Conservation (phyloP, 2,888 invertebrate species). For the Campoplex capitator region DNA sequence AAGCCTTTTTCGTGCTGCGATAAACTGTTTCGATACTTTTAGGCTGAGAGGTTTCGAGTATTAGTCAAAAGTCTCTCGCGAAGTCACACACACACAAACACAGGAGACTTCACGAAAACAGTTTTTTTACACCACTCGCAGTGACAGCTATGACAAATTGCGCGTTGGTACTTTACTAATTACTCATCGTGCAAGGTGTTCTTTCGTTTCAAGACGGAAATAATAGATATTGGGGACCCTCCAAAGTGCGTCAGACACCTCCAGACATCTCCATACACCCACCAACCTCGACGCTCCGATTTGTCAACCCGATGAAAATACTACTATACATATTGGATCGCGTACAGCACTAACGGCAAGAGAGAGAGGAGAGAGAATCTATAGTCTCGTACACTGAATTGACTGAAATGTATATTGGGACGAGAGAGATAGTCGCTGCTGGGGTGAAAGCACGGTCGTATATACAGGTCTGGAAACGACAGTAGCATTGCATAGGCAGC, state of each 20-base stretch:
- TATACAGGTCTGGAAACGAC: no score
- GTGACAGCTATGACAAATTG: slow-evolving; percentile 11
- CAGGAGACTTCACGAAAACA: background rate
- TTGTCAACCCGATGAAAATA: background rate
- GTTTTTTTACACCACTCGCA: background rate
- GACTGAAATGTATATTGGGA: no score
- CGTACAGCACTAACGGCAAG: no score
- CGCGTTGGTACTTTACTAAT: slow-evolving; percentile 5
- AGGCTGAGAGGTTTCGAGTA: background rate
- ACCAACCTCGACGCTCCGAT: background rate
- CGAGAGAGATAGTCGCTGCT: no score
- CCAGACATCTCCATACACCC: no score
- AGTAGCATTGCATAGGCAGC: no score
- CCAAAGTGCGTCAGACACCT: background rate
- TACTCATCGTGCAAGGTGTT: background rate
- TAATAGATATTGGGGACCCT: background rate
- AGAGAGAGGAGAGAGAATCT: no score
- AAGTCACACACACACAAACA: background rate
- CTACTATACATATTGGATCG: no score
- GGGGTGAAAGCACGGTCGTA: no score
- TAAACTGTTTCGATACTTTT: slow-evolving; percentile 14
- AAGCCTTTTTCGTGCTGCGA: background rate
- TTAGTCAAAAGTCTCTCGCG: slow-evolving; percentile 1
- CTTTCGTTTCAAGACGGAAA: background rate
- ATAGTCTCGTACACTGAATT: no score